Base-by-base conservation (phyloP, 2,797 vertebrate species). In the Chiroxiphia lanceolata region DNA sequence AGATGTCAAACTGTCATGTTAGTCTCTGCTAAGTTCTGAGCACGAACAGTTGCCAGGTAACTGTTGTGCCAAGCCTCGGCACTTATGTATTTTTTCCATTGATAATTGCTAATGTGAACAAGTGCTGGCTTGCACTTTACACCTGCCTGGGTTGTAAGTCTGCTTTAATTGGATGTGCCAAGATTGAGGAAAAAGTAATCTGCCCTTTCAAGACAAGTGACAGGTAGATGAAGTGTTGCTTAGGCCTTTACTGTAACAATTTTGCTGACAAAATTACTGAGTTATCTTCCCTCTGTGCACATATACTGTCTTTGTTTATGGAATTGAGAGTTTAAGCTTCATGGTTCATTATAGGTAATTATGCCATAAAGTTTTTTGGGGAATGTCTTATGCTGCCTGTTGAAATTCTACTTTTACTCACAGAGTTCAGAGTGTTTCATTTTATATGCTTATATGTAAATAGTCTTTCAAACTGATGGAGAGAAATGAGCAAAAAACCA, bases 91-190 rank as follows among this genome's bases (percentile, higher is more conserved):
- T 96, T 97, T 94, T 98, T 95, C 97, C 96, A 97, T 96, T 98
- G 97, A 97, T 98, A 98, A 98, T 97, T 98, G 97, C 95, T 98
- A 98, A 98, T 97, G 96, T 87, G 98, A 98, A 94, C 97, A 98
- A 97, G 97, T 87, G 89, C 96, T 96, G 94, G 96, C 97, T 97
- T 98, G 97, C 94, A 98, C 97, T 97, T 98, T 98, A 95, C 97
- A 97, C 97, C 97, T 97, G 95, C 94, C 96, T 97, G 93, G 94
- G 97, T 97, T 97, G 97, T 97, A 96, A 97, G 95, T 96, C 95
- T 97, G 83, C 96, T 95, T 98, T 98, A 98, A 98, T 98, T 98
- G 97, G 97, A 98, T 98, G 97, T 98, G 97, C 96, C 97, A 97
- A 96, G 95, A 97, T 94, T 97, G 97, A 97, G 93, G 96, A 97